Conservation (phyloP, 2,797 vertebrate species). For the Siniperca obscura region DNA sequence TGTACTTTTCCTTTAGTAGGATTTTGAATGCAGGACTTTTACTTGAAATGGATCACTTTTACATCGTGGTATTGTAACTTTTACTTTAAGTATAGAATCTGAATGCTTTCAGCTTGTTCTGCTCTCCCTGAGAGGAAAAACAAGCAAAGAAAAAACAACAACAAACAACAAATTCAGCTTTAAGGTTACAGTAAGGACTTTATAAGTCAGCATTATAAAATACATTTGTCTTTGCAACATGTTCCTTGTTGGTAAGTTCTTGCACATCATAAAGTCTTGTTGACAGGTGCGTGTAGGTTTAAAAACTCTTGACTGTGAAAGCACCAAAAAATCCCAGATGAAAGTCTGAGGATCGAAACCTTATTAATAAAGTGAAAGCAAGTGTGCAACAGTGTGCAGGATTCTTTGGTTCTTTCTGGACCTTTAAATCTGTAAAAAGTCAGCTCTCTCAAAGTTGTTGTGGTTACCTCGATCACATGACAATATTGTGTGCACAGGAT, state of each 20-base stretch:
- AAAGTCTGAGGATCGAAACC: not conserved
- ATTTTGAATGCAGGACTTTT: not conserved
- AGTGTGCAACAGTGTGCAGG: not conserved
- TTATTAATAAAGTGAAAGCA: not conserved
- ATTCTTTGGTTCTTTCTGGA: not conserved
- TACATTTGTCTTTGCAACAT: slow-evolving; percentile 1
- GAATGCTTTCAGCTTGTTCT: not conserved
- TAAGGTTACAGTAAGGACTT: not conserved
- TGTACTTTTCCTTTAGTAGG: not conserved
- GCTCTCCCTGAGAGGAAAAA: not conserved
- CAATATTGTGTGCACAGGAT: slow-evolving; percentile 73
- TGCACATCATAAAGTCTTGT: not conserved
- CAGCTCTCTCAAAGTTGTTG: slow-evolving; percentile 28
- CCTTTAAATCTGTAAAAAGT: slow-evolving; percentile 2
- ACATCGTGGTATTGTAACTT: not conserved
- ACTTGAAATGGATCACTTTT: slow-evolving; percentile 5
- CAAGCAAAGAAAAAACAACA: not conserved
- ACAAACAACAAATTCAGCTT: not conserved
- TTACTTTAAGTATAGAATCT: not conserved
- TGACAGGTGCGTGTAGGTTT: not conserved
- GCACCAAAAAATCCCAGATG: not conserved
- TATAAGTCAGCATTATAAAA: not conserved
- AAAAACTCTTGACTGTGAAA: not conserved
- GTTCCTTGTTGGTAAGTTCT: not conserved
- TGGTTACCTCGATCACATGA: slow-evolving; percentile 59